A percentile compares a stretch with the other conserved stretches of the same genome.
Conservation (phyloP, 2,888 invertebrate genomes). For the Polymixis flavicincta region DNA sequence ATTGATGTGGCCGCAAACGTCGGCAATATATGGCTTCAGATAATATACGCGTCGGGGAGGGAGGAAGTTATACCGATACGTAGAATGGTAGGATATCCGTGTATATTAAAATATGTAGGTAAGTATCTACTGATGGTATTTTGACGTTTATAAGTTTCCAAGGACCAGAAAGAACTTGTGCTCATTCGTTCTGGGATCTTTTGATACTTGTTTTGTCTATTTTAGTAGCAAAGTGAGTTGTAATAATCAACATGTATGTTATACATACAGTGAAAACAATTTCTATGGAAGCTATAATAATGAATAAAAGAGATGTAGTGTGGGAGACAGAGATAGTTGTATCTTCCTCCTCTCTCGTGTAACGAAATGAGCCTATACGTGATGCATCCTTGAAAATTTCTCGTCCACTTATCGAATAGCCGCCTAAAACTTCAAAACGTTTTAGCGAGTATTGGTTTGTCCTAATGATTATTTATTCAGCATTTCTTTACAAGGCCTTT, state of each 20-base stretch:
- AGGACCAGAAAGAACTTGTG: neutral
- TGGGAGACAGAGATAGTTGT: too few relatives aligned
- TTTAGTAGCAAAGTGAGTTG: neutral
- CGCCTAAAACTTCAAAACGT: too few relatives aligned
- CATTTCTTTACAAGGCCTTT: neutral
- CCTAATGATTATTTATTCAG: too few relatives aligned
- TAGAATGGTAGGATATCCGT: constrained; percentile 20
- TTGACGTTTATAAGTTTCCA: too few relatives aligned
- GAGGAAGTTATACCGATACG: constrained; percentile 10
- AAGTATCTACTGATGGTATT: neutral
- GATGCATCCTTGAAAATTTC: too few relatives aligned
- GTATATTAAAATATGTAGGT: neutral
- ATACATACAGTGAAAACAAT: neutral
- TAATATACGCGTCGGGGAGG: constrained; percentile 1
- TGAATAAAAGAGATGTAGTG: too few relatives aligned
- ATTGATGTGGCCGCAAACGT: constrained; percentile 36
- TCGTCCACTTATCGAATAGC: too few relatives aligned
- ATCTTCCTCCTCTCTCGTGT: too few relatives aligned
- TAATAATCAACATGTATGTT: neutral
- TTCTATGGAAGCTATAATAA: neutral
- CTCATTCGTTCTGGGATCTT: neutral
- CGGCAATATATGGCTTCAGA: constrained; percentile 40
- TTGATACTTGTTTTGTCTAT: neutral
- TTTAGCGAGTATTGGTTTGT: too few relatives aligned
- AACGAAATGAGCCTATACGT: too few relatives aligned